Evolutionary conservation across 2,113 vertebrate genomes (phyloP), one percentile per base, ranked within the genome.

Genomic region (Psettodes erumei): DNA sequence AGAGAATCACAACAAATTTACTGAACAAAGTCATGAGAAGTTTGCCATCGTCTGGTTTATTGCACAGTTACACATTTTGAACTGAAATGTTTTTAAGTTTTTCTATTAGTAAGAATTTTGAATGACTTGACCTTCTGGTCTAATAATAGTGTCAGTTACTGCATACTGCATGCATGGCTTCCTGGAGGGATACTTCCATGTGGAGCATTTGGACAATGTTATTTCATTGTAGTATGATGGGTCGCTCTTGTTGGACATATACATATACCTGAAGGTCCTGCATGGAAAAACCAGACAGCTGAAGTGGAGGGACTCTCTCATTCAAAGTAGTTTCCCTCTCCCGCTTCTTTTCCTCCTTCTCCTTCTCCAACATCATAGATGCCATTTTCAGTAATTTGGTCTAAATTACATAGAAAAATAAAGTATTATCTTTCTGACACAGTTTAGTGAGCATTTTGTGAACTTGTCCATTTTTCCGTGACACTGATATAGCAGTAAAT

Each of bases 261-360:
- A 81, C 68, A 65, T 83, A 93, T 83, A 93, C 92, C 90, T 93
- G 92, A 43, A 93, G 86, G 35, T 94, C 93, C 77, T 91, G 88
- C 16, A 90, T 5, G 42, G 93, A 91, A 66, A 93, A 79, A 19
- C 86, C 87, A 60, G 85, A 89, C 51, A 93, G 75, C 53, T 89
- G 64, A 13, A 93, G 88, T 12, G 86, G 81, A 59, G 89, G 90
- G 1, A 92, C 45, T 82, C 87, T 79, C 65, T 93, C 90, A 23
- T 32, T 59, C 63, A 93, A 28, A 48, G 79, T 61, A 28, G 16
- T 43, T 61, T 93, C 87, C 85, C 84, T 75, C 47, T 91, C 89
- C 6, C 45, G 59, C 58, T 77, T 81, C 61, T 90, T 92, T 8
- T 86, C 88, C 27, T 83, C 82, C 25, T 87, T 91, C 63, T 93